Evolutionary conservation across 2,888 invertebrate species (phyloP), one percentile per base, ranked within the genome.

Genomic region (Mesoligia furuncula): DNA sequence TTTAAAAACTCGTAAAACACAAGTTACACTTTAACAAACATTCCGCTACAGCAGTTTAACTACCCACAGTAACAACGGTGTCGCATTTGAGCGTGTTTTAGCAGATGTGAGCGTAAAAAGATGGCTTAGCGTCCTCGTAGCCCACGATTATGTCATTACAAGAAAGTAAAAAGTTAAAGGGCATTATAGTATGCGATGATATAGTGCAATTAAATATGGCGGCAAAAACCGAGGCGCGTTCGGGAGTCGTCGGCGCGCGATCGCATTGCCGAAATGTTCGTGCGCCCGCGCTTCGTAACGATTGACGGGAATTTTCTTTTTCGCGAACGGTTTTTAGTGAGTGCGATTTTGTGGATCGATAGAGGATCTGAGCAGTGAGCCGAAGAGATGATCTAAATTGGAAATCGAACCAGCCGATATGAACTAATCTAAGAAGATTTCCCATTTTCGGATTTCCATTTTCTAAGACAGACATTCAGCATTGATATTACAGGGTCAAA

Each of bases 131-230:
- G 91, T 92, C 93, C 92, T 91, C 87, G 88, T 78, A 87, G 83
- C 81, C 88, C 90, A 90, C 95, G 96, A 96, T 96, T 96, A 96
- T 96, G 96, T 96, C 94, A 96, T 96, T 96, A 96, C 88, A 70
- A 82, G 86, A 84, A 81, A 76, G 92, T 89, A 94, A 96, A 96
- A 95, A 95, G 92, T 91, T 91, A 93, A 94, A 94, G 95, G 94
- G 94, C 95, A 95, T 95, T 94, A 94, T 93, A 95, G 96, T 96
- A 96, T 96, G 96, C 95, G 95, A 96, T 96, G 96, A 96, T 96
- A 96, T 95, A 93, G 92, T 89, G 93, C 94, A 95, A 96, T 96
- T 96, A 96, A 94, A 93, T 90, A 88, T 84, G 77, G 69, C 88
- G 76, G 87, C 85, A 92, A 92, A 92, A 89, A 89, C 79, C 83